A percentile compares a stretch with the other conserved stretches of the same genome.
Conservation (phyloP, 2,888 invertebrate species). For the Electrophaes corylata region DNA sequence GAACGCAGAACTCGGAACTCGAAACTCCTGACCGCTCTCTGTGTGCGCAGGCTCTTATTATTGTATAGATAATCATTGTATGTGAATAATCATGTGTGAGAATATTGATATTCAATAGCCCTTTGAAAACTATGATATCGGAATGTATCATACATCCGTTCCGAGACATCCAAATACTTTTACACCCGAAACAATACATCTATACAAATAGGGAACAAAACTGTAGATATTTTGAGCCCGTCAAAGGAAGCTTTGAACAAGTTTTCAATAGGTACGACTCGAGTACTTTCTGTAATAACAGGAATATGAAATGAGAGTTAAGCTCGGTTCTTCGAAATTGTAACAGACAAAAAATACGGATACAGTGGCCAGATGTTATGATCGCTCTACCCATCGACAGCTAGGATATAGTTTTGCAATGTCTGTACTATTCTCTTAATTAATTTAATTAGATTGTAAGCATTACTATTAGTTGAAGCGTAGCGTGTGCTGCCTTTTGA, state of each 20-base stretch:
- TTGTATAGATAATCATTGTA: too few relatives aligned
- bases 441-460: too few relatives aligned
- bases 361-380: too few relatives aligned
- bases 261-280: constrained; percentile 40
- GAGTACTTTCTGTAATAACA: constrained; percentile 40
- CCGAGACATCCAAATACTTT: not conserved
- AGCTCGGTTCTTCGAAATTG: not conserved
- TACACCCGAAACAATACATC: not conserved
- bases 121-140: not conserved
- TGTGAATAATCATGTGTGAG: too few relatives aligned
- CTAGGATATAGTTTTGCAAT: too few relatives aligned
- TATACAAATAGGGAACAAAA: constrained; percentile 18
- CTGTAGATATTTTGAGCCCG: constrained; percentile 21
- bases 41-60: too few relatives aligned
- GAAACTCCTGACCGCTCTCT: too few relatives aligned
- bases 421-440: too few relatives aligned
- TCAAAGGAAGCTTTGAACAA: constrained; percentile 40
- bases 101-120: not conserved
- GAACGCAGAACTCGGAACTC: too few relatives aligned
- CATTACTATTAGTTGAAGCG: too few relatives aligned
- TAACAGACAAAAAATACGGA: not conserved
- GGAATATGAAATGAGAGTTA: constrained; percentile 37
- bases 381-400: too few relatives aligned
- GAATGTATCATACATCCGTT: not conserved
- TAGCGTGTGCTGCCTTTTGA: too few relatives aligned